Conservation (phyloP, 2,888 invertebrate species). For the Catocala sponsa region DNA sequence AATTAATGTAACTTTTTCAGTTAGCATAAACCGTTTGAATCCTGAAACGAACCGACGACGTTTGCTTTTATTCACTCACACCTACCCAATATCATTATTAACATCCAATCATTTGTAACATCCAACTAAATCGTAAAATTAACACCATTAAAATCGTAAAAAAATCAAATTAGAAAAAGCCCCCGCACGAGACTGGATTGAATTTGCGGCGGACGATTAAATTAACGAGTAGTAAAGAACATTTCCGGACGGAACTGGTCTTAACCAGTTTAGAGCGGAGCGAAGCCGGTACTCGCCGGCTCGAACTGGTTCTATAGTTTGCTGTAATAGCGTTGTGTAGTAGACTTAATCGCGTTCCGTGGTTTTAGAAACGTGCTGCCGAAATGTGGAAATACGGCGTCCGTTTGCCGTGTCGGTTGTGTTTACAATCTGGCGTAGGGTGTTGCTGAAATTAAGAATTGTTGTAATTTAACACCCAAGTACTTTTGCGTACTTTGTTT, state of each 20-base stretch:
- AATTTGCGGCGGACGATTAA: slow-evolving; percentile 78
- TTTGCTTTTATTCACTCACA: background rate
- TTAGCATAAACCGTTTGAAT: no score
- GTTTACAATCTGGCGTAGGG: slow-evolving; percentile 38
- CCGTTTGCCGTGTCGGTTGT: slow-evolving; percentile 63
- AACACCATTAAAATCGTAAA: slow-evolving; percentile 40
- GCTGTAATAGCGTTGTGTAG: slow-evolving; percentile 64
- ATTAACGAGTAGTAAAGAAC: slow-evolving; percentile 78
- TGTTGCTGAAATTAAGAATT: slow-evolving; percentile 11
- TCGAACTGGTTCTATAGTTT: slow-evolving; percentile 58
- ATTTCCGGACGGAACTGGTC: slow-evolving; percentile 58
- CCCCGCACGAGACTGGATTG: slow-evolving; percentile 59
- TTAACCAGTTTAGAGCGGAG: slow-evolving; percentile 76
- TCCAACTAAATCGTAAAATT: slow-evolving; percentile 27
- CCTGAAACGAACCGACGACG: no score
- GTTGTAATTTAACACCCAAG: background rate
- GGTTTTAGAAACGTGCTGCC: slow-evolving; percentile 66
- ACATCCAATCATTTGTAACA: no score
- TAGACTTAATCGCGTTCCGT: slow-evolving; percentile 71
- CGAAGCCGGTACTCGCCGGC: slow-evolving; percentile 48
- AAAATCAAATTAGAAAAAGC: slow-evolving; percentile 44
- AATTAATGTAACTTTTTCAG: no score
- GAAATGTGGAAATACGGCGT: slow-evolving; percentile 56
- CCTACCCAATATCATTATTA: background rate
- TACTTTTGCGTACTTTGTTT: no score